Evolutionary conservation across 2,113 vertebrate genomes (phyloP).

Genomic region (Limanda limanda): DNA sequence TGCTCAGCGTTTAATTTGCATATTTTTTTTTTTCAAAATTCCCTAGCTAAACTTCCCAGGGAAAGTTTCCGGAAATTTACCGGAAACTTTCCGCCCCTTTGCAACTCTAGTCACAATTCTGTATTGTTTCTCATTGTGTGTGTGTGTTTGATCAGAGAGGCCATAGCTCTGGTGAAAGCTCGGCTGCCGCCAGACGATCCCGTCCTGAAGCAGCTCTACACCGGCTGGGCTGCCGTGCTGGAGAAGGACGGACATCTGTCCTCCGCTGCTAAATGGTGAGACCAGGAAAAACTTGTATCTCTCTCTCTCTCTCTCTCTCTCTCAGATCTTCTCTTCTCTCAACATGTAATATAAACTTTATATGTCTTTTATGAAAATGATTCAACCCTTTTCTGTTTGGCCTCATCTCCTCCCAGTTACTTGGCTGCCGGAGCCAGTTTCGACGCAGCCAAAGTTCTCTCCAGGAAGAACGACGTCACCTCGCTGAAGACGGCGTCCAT

Average conservation of each 20-base stretch:
- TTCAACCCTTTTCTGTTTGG: too few species aligned
- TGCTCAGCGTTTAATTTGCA: too few species aligned
- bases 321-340: not conserved
- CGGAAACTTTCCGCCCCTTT: too few species aligned
- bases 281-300: too few species aligned
- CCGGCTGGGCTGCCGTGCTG: constrained; percentile 88
- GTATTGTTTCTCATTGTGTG: not conserved
- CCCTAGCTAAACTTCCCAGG: too few species aligned
- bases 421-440: constrained; percentile 88
- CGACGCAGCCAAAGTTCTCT: constrained; percentile 93
- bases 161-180: constrained; percentile 91
- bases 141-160: constrained; percentile 84
- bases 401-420: constrained; percentile 79
- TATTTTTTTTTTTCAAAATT: too few species aligned
- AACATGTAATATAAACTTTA: too few species aligned
- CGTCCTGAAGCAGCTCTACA: constrained; percentile 88
- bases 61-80: too few species aligned
- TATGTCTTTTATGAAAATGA: not conserved
- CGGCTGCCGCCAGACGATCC: constrained; percentile 90
- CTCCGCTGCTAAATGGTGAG: constrained; percentile 93
- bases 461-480: constrained; percentile 89
- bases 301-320: too few species aligned
- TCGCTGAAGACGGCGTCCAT: constrained; percentile 88
- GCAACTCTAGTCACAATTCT: too few species aligned
- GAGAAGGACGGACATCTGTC: constrained; percentile 95